Evolutionary conservation across 2,797 vertebrate species (phyloP), one percentile per base, ranked within the genome.

Genomic region (Odontamblyopus rebecca): DNA sequence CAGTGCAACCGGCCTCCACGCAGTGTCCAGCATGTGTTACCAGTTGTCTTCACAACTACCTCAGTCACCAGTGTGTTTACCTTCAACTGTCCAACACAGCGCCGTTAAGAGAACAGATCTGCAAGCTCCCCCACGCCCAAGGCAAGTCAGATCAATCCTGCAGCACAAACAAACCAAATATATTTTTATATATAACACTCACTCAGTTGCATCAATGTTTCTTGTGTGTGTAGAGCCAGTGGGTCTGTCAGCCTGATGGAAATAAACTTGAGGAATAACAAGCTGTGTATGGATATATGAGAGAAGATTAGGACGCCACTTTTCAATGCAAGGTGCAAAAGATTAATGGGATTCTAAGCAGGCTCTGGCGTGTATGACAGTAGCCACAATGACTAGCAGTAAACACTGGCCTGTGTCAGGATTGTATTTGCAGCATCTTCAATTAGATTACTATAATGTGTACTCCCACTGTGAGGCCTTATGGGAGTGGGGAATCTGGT

Each of bases 361-460:
- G 79, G 63, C 67, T 84, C 81, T 68, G 83, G 83, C 86, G 73
- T 79, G 71, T 30, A 18, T 66, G 64, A 66, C 64, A 66, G 64
- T 19, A 29, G 15, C 64, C 64, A 29, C 88, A 86, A 91, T 90
- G 89, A 82, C 85, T 87, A 35, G 68, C 53, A 72, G 86, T 89
- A 91, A 89, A 86, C 70, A 68, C 85, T 85, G 88, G 57, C 89
- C 92, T 91, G 85, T 86, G 82, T 92, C 89, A 85, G 84, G 81
- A 78, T 80, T 79, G 83, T 84, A 82, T 91, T 89, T 68, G 81
- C 81, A 73, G 82, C 82, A 72, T 71, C 70, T 68, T 79, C 82
- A 74, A 92, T 93, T 88, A 84, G 88, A 93, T 94, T 91, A 89
- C 74, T 35, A 29, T 65, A 71, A 79, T 84, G 73, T 77, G 76